These are phyloP conservation scores for Meloe dianella DNA, from an alignment of 2,888 invertebrate genomes.

Conservation along the genomic window DNA sequence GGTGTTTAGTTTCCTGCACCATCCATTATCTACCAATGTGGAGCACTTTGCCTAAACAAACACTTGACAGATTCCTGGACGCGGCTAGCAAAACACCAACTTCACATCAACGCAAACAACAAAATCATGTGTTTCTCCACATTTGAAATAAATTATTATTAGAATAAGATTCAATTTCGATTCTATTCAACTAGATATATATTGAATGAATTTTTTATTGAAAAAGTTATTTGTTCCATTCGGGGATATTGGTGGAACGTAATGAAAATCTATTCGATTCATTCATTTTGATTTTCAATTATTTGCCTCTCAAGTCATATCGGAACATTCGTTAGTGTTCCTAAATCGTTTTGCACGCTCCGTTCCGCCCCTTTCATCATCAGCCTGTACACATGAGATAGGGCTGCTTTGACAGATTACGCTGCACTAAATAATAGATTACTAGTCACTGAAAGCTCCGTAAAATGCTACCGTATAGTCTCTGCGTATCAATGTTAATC, in stretches of 20 bases:
- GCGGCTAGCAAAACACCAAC: background rate
- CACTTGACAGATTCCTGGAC: background rate
- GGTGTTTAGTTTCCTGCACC: slow-evolving; percentile 29
- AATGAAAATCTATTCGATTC: background rate
- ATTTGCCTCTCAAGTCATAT: background rate
- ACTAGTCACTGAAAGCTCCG: slow-evolving; percentile 43
- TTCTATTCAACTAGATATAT: background rate
- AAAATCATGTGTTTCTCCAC: background rate
- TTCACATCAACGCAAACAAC: no score
- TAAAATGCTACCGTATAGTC: slow-evolving; percentile 29
- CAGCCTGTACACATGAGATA: slow-evolving; percentile 51
- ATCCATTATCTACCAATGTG: slow-evolving; percentile 9
- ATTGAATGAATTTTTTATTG: background rate
- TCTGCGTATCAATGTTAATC: slow-evolving; percentile 23
- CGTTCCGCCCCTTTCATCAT: slow-evolving; percentile 25
- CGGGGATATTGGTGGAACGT: no score
- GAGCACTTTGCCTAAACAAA: slow-evolving; percentile 9
- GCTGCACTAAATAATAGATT: slow-evolving; percentile 54
- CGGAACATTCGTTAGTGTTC: background rate
- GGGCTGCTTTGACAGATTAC: slow-evolving; percentile 56
- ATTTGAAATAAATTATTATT: background rate
- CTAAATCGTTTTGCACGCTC: background rate
- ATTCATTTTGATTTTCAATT: slow-evolving; percentile 2
- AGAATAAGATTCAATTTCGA: no score
- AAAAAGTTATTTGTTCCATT: no score